Percentiles rank a stretch among this genome's conserved stretches.
phyloP scores from a whole-genome alignment of 2,888 invertebrate species.

The Charanyca ferruginea region DNA sequence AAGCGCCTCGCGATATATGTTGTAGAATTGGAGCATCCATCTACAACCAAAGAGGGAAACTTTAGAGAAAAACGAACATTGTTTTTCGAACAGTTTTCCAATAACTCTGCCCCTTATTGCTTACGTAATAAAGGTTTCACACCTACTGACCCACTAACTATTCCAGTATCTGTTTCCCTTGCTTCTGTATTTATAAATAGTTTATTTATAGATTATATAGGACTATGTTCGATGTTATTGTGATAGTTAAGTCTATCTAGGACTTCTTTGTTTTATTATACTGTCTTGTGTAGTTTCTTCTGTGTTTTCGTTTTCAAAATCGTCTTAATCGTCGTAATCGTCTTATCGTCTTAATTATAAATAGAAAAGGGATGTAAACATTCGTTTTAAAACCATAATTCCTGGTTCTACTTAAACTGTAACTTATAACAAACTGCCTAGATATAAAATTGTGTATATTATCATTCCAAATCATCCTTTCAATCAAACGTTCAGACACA shows the following conservation, averaged over 20 bases:
- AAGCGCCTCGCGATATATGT: conserved; percentile 10
- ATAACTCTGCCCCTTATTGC: conserved; percentile 47
- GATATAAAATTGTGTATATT: background rate
- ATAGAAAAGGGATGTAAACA: too few species aligned
- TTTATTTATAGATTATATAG: conserved; percentile 60
- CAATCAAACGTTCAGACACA: conserved; percentile 4
- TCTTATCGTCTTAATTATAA: too few species aligned
- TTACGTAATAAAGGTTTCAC: conserved; percentile 46
- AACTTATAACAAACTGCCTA: too few species aligned
- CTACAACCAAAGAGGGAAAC: conserved; percentile 30
- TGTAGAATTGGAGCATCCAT: conserved; percentile 18
- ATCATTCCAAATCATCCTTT: too few species aligned
- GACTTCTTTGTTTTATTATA: background rate
- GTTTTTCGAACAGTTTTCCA: conserved; percentile 39
- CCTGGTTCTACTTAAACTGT: too few species aligned
- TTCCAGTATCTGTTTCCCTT: conserved; percentile 58
- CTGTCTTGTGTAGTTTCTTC: background rate
- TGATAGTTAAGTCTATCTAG: conserved; percentile 3
- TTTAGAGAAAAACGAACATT: conserved; percentile 39
- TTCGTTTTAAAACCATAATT: too few species aligned
- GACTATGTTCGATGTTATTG: background rate
- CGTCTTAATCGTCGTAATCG: too few species aligned
- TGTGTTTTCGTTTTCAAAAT: background rate
- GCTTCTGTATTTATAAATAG: conserved; percentile 62
- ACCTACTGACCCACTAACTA: conserved; percentile 59